Evolutionary conservation across 2,113 vertebrate species (phyloP).

Genomic region (Ibidorhyncha struthersii): DNA sequence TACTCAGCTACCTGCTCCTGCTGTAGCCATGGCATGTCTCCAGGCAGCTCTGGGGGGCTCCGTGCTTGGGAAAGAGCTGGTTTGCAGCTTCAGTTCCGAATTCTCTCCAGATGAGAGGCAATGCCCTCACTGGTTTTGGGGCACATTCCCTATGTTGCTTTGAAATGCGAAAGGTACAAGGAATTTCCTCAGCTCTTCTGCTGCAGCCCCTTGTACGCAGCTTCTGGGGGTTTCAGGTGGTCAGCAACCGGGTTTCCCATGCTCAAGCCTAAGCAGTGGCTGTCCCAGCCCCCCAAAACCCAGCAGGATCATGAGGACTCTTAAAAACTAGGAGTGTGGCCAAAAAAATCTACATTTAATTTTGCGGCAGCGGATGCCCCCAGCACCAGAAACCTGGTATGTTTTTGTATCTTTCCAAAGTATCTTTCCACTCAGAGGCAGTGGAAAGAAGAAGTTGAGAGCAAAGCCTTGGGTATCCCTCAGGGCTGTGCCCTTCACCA

Average conservation of each 20-base stretch:
- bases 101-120: not conserved
- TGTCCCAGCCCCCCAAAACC: not conserved
- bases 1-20: not conserved
- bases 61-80: not conserved
- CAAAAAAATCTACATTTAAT: not conserved
- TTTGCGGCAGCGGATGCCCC: not conserved
- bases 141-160: not conserved
- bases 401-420: too few relatives aligned
- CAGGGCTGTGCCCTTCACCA: not conserved
- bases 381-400: not conserved
- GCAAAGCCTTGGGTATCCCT: not conserved
- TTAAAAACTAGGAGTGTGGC: not conserved
- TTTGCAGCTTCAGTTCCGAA: not conserved
- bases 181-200: not conserved
- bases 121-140: not conserved
- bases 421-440: too few relatives aligned
- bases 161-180: not conserved
- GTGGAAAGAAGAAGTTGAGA: not conserved
- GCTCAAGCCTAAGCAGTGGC: not conserved
- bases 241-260: not conserved
- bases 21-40: not conserved
- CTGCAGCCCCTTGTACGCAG: not conserved
- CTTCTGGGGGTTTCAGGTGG: not conserved
- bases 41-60: not conserved
- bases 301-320: not conserved